Conservation (phyloP, 2,113 vertebrate genomes). For the Cynocephalus volans region DNA sequence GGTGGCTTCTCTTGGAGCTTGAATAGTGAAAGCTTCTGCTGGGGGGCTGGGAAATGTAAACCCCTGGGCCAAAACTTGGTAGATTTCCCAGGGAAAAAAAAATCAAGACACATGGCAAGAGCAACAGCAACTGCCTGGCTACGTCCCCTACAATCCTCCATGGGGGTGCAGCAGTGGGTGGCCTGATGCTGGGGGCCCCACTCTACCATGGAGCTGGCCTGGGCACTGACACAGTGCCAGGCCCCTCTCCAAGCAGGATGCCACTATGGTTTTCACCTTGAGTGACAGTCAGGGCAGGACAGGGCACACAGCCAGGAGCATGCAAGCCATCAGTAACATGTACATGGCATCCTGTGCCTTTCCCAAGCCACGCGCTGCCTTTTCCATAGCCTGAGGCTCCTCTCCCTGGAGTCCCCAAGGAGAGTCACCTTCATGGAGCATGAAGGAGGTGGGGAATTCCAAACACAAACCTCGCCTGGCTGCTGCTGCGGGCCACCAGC, state of each 20-base stretch:
- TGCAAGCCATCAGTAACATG: no score
- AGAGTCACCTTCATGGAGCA: not conserved
- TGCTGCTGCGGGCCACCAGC: no score
- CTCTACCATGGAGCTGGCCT: not conserved
- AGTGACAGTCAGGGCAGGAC: not conserved
- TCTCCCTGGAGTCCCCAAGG: not conserved
- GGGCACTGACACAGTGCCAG: not conserved
- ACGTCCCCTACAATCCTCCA: not conserved
- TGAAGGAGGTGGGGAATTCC: not conserved
- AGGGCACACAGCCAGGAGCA: not conserved
- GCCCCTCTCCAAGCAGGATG: not conserved
- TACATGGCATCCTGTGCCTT: no score
- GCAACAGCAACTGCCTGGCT: slow-evolving; percentile 11
- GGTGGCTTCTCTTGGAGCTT: slow-evolving; percentile 67
- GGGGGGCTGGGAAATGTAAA: slow-evolving; percentile 74
- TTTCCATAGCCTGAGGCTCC: not conserved
- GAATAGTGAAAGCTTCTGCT: slow-evolving; percentile 77
- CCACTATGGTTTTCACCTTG: not conserved
- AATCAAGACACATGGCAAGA: slow-evolving; percentile 32
- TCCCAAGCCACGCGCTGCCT: not conserved
- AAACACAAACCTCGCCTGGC: not conserved
- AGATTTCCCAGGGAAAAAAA: slow-evolving; percentile 80
- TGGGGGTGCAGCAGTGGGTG: not conserved
- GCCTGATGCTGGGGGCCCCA: rapidly evolving
- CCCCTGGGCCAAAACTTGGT: slow-evolving; percentile 82